A percentile compares a stretch with the other conserved stretches of the same genome.
Conservation (phyloP, 2,113 vertebrate species). For the Seriola aureovittata region DNA sequence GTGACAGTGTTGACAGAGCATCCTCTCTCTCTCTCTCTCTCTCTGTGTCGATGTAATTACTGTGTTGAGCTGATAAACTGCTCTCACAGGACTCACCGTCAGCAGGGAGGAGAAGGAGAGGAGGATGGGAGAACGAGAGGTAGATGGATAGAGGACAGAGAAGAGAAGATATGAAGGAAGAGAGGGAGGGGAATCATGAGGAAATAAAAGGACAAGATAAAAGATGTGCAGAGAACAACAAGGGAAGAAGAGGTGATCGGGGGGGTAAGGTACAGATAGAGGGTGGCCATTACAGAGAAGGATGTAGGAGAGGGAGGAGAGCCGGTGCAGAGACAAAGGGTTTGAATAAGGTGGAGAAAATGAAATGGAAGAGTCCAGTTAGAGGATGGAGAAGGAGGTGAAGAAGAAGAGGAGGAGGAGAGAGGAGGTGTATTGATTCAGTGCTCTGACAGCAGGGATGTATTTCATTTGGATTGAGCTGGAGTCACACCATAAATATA, state of each 20-base stretch:
- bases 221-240: not conserved
- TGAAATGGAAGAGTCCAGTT: not conserved
- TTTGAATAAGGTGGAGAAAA: not conserved
- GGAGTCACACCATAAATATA: conserved; percentile 1
- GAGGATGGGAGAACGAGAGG: not conserved
- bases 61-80: conserved; percentile 63
- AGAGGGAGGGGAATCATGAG: not conserved
- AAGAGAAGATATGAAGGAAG: not conserved
- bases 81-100: conserved; percentile 43
- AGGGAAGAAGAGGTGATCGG: not conserved
- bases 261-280: not conserved
- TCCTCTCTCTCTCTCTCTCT: not conserved
- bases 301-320: not conserved
- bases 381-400: not conserved
- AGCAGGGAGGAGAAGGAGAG: conserved; percentile 2
- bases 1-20: conserved; percentile 39
- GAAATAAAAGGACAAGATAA: not conserved
- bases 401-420: conserved; percentile 1
- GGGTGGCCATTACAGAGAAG: not conserved
- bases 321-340: not conserved
- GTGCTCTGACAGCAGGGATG: conserved; percentile 24
- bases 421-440: conserved; percentile 52
- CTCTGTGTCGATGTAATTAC: conserved; percentile 51
- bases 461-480: conserved; percentile 41
- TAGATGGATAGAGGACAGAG: not conserved